Percentiles rank a stretch among this genome's conserved stretches.
These are phyloP conservation scores for Zaprionus tsacasi DNA, from an alignment of 1,140 invertebrate genomes.

Conservation along the genomic window DNA sequence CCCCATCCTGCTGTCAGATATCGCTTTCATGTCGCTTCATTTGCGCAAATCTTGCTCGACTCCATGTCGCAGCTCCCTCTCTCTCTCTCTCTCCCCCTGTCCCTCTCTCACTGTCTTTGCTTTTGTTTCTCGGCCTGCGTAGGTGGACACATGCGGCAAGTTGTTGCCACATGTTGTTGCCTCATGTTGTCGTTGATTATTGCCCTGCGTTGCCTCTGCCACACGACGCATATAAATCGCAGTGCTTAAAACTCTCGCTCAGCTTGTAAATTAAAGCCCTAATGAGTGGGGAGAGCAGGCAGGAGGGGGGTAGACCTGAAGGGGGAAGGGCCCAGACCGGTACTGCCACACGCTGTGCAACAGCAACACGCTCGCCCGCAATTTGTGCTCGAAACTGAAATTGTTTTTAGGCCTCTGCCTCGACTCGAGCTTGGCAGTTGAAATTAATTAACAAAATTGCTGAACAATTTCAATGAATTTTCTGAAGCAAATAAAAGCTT, in stretches of 20 bases:
- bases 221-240: conserved; percentile 72
- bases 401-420: background rate
- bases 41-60: conserved; percentile 61
- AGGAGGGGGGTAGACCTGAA: background rate
- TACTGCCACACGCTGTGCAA: background rate
- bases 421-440: background rate
- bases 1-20: conserved; percentile 1
- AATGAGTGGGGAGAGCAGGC: conserved; percentile 59
- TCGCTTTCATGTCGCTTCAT: conserved; percentile 29
- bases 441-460: conserved; percentile 7
- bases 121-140: conserved; percentile 66
- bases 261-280: conserved; percentile 81
- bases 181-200: conserved; percentile 70
- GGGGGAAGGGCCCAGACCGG: background rate
- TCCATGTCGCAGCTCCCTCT: conserved; percentile 8
- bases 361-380: background rate
- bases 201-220: conserved; percentile 36
- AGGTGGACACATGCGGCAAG: conserved; percentile 65
- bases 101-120: conserved; percentile 15
- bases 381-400: background rate
- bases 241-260: conserved; percentile 68
- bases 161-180: conserved; percentile 27
- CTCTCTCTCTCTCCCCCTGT: conserved; percentile 14
- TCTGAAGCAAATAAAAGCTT: background rate
- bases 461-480: background rate